These are phyloP conservation scores for Diabrotica balteata DNA, from an alignment of 2,888 invertebrate species.

Conservation along the genomic window DNA sequence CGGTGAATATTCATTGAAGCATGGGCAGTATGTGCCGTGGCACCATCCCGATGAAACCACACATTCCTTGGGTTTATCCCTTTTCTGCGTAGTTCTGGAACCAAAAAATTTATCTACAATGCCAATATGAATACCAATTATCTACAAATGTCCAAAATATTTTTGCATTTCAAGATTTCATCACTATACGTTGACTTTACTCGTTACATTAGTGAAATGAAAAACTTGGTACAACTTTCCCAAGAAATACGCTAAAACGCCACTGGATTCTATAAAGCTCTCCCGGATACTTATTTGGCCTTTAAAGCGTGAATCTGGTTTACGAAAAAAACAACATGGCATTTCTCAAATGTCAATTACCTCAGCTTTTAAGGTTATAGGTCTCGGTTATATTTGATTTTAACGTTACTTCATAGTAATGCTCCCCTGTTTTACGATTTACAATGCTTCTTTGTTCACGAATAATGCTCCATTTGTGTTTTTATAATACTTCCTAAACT, in stretches of 20 bases:
- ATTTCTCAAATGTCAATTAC: constrained; percentile 41
- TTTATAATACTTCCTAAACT: neutral
- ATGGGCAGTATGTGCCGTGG: no score
- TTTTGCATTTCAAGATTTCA: no score
- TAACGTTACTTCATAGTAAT: constrained; percentile 9
- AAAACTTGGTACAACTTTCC: no score
- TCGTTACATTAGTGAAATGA: no score
- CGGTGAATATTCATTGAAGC: no score
- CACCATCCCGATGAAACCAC: no score
- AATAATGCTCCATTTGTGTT: neutral
- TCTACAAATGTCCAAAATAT: no score
- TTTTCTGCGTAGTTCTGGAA: no score
- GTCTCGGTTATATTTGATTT: constrained; percentile 20
- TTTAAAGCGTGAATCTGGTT: constrained; percentile 28
- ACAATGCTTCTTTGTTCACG: constrained; percentile 3
- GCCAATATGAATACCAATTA: no score
- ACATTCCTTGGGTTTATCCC: no score
- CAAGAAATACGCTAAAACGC: neutral
- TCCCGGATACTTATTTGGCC: constrained; percentile 35
- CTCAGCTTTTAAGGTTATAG: constrained; percentile 29
- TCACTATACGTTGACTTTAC: no score
- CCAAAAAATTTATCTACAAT: no score
- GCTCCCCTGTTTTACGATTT: constrained; percentile 14
- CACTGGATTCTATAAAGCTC: neutral
- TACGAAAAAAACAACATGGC: constrained; percentile 32